Conservation (phyloP, 2,113 vertebrate species). For the Merops nubicus region DNA sequence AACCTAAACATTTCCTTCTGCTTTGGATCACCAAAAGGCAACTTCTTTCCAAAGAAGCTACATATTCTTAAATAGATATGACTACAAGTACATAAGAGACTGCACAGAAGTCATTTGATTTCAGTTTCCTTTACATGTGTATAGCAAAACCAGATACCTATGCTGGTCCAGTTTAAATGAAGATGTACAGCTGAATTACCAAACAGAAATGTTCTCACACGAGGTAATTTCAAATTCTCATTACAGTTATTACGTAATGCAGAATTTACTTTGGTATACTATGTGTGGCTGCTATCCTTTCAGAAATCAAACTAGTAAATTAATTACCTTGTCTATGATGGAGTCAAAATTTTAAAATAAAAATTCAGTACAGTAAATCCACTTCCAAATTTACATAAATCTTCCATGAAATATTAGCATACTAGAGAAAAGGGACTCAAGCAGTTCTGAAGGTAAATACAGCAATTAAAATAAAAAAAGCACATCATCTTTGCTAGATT, state of each 20-base stretch:
- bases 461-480: not conserved
- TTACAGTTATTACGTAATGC: not conserved
- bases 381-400: not conserved
- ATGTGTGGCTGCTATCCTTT: not conserved
- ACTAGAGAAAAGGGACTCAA: not conserved
- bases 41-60: not conserved
- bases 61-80: not conserved
- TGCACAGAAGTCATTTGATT: not conserved
- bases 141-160: not conserved
- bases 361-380: not conserved
- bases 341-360: not conserved
- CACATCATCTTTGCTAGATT: not conserved
- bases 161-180: slow-evolving; percentile 21
- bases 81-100: not conserved
- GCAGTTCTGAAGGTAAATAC: not conserved
- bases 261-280: not conserved
- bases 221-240: not conserved
- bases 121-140: slow-evolving; percentile 6
- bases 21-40: not conserved
- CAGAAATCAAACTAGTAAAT: not conserved
- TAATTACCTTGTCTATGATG: not conserved
- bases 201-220: not conserved
- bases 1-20: not conserved
- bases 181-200: not conserved
- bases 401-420: not conserved